These are phyloP conservation scores for Anthrax anthrax DNA, from an alignment of 2,888 invertebrate genomes.

Conservation along the genomic window DNA sequence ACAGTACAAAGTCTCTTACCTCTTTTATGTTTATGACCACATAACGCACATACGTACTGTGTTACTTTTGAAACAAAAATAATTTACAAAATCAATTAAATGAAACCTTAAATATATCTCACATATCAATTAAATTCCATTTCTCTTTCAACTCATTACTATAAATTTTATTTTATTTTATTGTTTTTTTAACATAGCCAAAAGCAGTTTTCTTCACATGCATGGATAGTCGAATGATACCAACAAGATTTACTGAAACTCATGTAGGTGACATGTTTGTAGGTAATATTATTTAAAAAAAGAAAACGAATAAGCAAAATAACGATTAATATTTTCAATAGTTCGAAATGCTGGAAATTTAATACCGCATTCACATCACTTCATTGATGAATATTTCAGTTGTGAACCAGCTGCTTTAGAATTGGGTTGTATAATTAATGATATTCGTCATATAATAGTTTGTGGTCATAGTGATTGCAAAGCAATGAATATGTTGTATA, in stretches of 20 bases:
- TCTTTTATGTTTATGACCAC: too few species aligned
- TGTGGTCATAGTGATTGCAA: constrained; percentile 98
- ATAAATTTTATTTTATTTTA: background rate
- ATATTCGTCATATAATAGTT: constrained; percentile 83
- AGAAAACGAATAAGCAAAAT: too few species aligned
- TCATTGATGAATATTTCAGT: constrained; percentile 72
- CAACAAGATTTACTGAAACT: constrained; percentile 87
- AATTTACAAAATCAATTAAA: background rate
- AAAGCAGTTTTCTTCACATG: constrained; percentile 95
- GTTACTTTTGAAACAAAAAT: too few species aligned
- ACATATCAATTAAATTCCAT: background rate
- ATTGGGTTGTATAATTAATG: constrained; percentile 81
- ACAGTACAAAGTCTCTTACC: too few species aligned
- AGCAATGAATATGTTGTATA: constrained; percentile 87
- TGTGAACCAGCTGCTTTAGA: constrained; percentile 94
- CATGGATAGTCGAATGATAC: constrained; percentile 96
- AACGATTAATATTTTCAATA: constrained; percentile 33
- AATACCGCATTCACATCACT: constrained; percentile 81
- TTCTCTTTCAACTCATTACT: too few species aligned
- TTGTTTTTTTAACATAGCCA: constrained; percentile 49
- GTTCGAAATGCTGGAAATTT: constrained; percentile 95
- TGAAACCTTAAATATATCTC: background rate
- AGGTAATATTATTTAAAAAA: constrained; percentile 40
- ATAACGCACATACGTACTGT: too few species aligned
- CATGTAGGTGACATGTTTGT: constrained; percentile 97